Percentiles rank a stretch among this genome's conserved stretches.
phyloP scores from a whole-genome alignment of 1,140 invertebrate genomes.

The Musca vetustissima region DNA sequence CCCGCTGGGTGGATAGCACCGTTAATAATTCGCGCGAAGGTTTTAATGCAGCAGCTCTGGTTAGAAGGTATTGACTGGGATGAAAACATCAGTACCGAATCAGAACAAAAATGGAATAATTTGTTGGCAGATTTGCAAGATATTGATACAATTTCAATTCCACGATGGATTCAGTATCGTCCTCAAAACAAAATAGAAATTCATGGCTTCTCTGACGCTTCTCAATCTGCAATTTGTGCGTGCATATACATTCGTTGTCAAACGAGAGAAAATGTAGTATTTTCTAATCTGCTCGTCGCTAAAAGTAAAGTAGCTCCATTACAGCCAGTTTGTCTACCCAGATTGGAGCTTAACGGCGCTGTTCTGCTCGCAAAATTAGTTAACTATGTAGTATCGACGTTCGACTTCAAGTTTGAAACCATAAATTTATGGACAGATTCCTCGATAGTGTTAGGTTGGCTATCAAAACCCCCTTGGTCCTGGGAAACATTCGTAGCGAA shows the following conservation, averaged over 20 bases:
- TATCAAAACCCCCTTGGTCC: not conserved
- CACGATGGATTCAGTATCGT: not conserved
- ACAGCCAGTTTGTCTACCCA: not conserved
- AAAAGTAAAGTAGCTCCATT: not conserved
- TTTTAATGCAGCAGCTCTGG: conserved; percentile 2
- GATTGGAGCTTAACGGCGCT: not conserved
- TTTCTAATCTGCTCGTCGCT: not conserved
- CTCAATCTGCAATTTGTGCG: not conserved
- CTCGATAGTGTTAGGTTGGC: not conserved
- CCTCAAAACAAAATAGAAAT: not conserved
- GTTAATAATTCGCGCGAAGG: conserved; percentile 5
- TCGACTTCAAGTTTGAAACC: not conserved
- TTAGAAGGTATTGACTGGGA: conserved; percentile 10
- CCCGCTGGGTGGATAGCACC: not conserved
- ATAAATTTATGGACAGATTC: conserved; percentile 8
- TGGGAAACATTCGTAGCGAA: conserved; percentile 4
- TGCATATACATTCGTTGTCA: not conserved
- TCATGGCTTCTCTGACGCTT: not conserved
- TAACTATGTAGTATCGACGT: not conserved
- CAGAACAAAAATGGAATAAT: not conserved
- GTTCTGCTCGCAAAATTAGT: conserved; percentile 1
- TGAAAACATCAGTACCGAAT: not conserved
- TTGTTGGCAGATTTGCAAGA: not conserved
- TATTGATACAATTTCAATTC: not conserved
- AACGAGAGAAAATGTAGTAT: not conserved